These are phyloP conservation scores for Hylomyscus alleni DNA, from an alignment of 2,797 vertebrate genomes.

Conservation along the genomic window DNA sequence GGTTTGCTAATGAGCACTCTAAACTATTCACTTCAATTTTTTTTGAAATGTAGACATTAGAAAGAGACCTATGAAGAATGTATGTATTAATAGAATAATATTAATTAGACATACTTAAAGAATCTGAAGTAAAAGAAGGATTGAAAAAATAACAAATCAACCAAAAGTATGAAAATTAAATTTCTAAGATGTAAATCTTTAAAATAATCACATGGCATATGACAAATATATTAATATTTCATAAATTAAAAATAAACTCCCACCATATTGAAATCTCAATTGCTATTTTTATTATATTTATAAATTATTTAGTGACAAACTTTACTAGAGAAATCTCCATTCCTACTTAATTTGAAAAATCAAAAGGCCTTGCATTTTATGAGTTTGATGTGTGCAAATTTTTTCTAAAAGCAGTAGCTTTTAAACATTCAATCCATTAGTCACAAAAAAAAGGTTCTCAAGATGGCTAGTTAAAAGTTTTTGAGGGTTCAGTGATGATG, in stretches of 20 bases:
- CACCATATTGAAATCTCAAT: conserved; percentile 20
- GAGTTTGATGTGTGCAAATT: background rate
- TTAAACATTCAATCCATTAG: conserved; percentile 41
- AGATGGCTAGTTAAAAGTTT: conserved; percentile 42
- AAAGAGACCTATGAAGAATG: background rate
- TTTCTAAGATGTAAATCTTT: background rate
- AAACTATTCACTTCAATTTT: background rate
- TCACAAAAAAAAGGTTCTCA: conserved; percentile 47
- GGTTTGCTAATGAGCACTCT: conserved; percentile 31
- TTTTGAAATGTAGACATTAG: background rate
- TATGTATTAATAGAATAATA: background rate
- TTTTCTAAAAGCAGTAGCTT: background rate
- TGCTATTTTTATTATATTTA: conserved; percentile 20
- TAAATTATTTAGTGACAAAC: conserved; percentile 33
- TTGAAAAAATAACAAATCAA: background rate
- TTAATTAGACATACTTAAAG: background rate
- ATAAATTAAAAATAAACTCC: background rate
- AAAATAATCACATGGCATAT: background rate
- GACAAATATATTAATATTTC: background rate
- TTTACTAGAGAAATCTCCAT: background rate
- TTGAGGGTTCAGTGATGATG: conserved; percentile 24
- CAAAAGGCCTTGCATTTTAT: conserved; percentile 1
- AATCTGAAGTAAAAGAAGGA: background rate
- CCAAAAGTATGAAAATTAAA: background rate
- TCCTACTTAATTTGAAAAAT: conserved; percentile 11